phyloP scores from a whole-genome alignment of 2,113 vertebrate genomes.

The Tetraodon nigroviridis region DNA sequence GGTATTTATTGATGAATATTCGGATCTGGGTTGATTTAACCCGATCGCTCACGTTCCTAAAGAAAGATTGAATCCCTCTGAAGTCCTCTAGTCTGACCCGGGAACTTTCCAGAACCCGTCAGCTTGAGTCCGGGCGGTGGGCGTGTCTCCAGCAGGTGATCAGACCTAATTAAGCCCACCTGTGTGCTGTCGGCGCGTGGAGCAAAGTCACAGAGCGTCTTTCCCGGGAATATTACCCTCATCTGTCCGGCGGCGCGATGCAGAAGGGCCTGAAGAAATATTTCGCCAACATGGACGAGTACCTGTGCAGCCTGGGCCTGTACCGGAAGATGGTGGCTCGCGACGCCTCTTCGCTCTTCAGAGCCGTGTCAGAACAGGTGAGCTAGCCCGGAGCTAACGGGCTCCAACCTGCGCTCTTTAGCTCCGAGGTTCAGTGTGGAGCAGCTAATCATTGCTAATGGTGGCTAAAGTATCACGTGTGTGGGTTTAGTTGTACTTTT shows the following conservation, averaged over 20 bases:
- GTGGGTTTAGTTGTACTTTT: constrained; percentile 59
- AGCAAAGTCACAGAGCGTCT: neutral
- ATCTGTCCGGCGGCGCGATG: constrained; percentile 67
- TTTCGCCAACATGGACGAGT: constrained; percentile 94
- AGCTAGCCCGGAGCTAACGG: constrained; percentile 8
- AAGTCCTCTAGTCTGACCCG: too few relatives aligned
- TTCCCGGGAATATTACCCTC: neutral
- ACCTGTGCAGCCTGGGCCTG: constrained; percentile 85
- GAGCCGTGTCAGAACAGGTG: constrained; percentile 95
- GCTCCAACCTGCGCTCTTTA: too few relatives aligned
- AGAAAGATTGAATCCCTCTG: too few relatives aligned
- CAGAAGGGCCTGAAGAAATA: constrained; percentile 90
- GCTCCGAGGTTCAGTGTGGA: too few relatives aligned
- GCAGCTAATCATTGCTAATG: too few relatives aligned
- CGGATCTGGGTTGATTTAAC: too few relatives aligned
- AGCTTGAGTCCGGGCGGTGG: too few relatives aligned
- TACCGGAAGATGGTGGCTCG: constrained; percentile 92
- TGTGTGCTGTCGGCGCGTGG: neutral
- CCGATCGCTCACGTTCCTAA: too few relatives aligned
- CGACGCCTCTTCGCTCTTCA: constrained; percentile 92
- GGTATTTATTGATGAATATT: too few relatives aligned
- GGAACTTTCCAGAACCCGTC: neutral
- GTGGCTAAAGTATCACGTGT: neutral
- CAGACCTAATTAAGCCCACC: constrained; percentile 31
- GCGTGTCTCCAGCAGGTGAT: constrained; percentile 27